Conservation (phyloP, 2,797 vertebrate species). For the Sphenopsis melanotis region DNA sequence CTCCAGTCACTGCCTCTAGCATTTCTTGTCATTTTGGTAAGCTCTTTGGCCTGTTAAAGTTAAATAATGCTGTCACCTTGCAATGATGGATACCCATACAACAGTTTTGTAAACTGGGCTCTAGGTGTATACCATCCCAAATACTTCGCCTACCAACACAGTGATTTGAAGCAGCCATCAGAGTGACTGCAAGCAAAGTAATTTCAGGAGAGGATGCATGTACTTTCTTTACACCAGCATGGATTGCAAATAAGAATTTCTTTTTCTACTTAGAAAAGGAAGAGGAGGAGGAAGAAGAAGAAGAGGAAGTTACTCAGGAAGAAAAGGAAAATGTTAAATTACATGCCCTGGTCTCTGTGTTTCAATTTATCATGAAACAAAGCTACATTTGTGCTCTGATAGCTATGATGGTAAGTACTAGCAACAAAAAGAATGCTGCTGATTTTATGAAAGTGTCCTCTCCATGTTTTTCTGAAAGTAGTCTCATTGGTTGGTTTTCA, state of each 20-base stretch:
- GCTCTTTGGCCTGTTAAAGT: neutral
- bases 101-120: neutral
- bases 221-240: neutral
- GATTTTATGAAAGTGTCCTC: neutral
- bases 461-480: neutral
- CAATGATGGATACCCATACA: neutral
- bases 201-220: neutral
- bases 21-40: neutral
- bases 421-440: neutral
- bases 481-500: neutral
- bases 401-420: constrained; percentile 93
- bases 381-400: constrained; percentile 98
- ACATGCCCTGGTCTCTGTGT: constrained; percentile 83
- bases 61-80: neutral
- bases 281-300: constrained; percentile 76
- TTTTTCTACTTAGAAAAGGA: constrained; percentile 76
- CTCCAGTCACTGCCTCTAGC: neutral
- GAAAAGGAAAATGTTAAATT: constrained; percentile 77
- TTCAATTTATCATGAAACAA: constrained; percentile 97
- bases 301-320: constrained; percentile 65
- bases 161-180: neutral
- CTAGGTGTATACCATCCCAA: neutral
- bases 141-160: neutral
- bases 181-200: neutral
- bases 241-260: constrained; percentile 21